Base-by-base conservation (phyloP, 1,140 invertebrate genomes). In the Bombus turneri region DNA sequence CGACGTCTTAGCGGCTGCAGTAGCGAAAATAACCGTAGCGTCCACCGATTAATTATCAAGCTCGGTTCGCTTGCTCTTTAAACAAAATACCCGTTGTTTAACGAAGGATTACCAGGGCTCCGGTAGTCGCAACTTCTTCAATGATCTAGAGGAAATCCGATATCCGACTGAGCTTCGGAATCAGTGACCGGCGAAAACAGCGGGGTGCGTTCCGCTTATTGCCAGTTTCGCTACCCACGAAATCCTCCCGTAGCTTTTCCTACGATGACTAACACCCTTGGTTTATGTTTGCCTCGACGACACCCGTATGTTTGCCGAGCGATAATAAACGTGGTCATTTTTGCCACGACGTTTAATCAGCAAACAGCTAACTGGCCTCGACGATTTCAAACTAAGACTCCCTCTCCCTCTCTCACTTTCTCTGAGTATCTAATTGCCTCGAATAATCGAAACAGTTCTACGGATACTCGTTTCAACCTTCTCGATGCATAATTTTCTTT, bases 191-290 rank as follows among this genome's bases (percentile, higher is more conserved):
- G 8, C 25, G 15, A 59, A 66, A 76, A 64, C 71, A 83, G 76
- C 53, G 4, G 87, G 87, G 86, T 62, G 34, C 57, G 71, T 87
- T 78, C 57, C 86, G 77, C 87, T 88, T 87, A 87, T 85, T 87
- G n/a, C 81, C 62, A 80, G 73, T 74, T 73, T 79, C 22, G 28
- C n/a, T 57, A 41, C 37, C 81, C 75, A 72, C 34, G 31, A 84
- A 69, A 84, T 76, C 83, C 73, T 76, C 83, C 73, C 79, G 43
- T 47, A 25, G 66, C 72, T 87, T 74, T 87, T 47, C 12, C 81
- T 41, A 66, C 81, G 75, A 72, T 88, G 87, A 88, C 86, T 88
- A 85, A 88, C 76, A 69, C 86, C 12, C 39, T 9, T 37, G 37
- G 6, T 72, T 82, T 62, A 64, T 80, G 53, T 84, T 72, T 72